Conservation (phyloP, 1,140 invertebrate species). For the Yoshiicerus persimilis region DNA sequence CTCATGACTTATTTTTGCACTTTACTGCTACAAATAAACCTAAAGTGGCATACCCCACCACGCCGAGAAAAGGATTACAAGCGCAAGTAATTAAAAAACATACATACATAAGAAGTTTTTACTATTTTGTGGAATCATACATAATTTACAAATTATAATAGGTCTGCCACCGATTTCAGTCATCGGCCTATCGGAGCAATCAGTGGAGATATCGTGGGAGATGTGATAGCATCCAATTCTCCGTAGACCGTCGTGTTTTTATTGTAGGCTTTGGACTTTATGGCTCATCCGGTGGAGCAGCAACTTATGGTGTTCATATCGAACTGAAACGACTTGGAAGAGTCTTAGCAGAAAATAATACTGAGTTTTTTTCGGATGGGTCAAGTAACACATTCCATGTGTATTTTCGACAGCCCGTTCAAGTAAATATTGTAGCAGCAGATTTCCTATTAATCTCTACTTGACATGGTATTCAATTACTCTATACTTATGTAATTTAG, state of each 20-base stretch:
- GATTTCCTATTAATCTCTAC: neutral
- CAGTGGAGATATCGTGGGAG: conserved; percentile 91
- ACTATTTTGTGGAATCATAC: too few relatives aligned
- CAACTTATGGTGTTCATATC: conserved; percentile 87
- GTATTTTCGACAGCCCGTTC: conserved; percentile 88
- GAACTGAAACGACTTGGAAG: conserved; percentile 82
- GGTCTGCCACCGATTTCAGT: conserved; percentile 92
- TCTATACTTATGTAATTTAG: conserved; percentile 52
- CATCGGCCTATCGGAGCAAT: conserved; percentile 92
- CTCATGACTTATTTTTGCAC: conserved; percentile 87
- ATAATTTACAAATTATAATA: too few relatives aligned
- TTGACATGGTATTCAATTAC: neutral
- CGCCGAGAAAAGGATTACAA: conserved; percentile 79
- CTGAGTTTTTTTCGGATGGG: conserved; percentile 90
- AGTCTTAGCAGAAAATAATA: conserved; percentile 83
- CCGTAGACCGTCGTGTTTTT: conserved; percentile 87
- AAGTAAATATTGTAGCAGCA: conserved; percentile 41
- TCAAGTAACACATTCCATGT: conserved; percentile 92
- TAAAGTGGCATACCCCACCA: conserved; percentile 74
- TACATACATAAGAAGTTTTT: too few relatives aligned
- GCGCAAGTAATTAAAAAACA: conserved; percentile 70
- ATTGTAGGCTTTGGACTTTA: conserved; percentile 90
- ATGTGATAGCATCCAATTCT: conserved; percentile 90
- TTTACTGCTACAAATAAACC: conserved; percentile 83
- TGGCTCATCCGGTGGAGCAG: conserved; percentile 86